Percentiles rank a stretch among this genome's conserved stretches.
These are phyloP conservation scores for Thecocarcelia acutangulata DNA, from an alignment of 2,888 invertebrate species.

Conservation along the genomic window DNA sequence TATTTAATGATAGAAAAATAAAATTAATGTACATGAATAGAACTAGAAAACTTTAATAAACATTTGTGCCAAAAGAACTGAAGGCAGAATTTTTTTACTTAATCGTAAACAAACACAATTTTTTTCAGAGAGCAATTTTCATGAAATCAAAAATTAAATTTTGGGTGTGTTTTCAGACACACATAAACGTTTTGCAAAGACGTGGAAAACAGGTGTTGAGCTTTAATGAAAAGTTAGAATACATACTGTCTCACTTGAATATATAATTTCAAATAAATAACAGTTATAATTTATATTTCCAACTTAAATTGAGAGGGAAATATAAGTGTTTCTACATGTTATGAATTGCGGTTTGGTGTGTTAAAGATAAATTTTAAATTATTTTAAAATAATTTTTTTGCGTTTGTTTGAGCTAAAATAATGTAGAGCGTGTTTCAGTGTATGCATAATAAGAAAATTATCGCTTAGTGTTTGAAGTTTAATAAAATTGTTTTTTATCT, in stretches of 20 bases:
- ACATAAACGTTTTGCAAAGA: constrained; percentile 15
- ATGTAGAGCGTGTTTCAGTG: constrained; percentile 30
- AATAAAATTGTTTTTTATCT: no score
- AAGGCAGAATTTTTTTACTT: neutral
- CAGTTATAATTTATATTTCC: neutral
- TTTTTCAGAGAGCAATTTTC: constrained; percentile 10
- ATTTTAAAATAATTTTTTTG: neutral
- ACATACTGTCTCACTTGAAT: neutral
- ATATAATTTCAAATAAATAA: constrained; percentile 5
- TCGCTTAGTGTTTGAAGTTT: neutral
- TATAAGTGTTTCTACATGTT: neutral
- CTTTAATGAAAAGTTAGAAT: constrained; percentile 28
- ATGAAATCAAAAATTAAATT: constrained; percentile 25
- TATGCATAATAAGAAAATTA: neutral
- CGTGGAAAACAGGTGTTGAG: constrained; percentile 64
- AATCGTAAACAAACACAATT: neutral
- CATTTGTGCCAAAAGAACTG: constrained; percentile 17
- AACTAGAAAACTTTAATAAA: constrained; percentile 5
- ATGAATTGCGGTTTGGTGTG: neutral
- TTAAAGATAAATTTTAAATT: constrained; percentile 23
- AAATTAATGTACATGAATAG: neutral
- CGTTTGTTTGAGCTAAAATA: constrained; percentile 23
- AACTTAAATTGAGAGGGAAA: no score
- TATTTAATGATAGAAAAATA: constrained; percentile 18
- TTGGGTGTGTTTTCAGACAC: constrained; percentile 53